Conservation (phyloP, 2,797 vertebrate genomes). For the Pogoniulus pusillus region DNA sequence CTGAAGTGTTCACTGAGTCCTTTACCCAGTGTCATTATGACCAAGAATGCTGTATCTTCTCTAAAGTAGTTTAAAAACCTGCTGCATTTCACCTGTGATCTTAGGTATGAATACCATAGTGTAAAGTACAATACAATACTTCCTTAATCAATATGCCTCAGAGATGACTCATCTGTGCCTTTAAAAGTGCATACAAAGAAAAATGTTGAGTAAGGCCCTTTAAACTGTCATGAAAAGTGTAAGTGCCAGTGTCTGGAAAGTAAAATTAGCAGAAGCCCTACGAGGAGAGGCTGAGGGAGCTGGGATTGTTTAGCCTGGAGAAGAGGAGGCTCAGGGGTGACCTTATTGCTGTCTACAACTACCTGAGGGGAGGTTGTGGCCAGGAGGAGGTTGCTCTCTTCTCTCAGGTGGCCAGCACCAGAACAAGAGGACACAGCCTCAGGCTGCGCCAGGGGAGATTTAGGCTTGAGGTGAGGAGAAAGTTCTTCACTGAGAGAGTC, state of each 20-base stretch:
- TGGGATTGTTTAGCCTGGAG: no score
- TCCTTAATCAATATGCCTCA: neutral
- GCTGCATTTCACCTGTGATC: neutral
- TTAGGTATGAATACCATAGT: neutral
- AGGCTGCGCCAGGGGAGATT: no score
- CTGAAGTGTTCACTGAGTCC: neutral
- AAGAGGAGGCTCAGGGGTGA: no score
- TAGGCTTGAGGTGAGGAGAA: no score
- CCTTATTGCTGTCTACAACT: no score
- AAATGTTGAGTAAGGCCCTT: neutral
- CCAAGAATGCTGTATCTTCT: neutral
- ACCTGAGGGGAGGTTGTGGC: no score
- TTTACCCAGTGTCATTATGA: neutral
- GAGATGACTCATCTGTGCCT: neutral
- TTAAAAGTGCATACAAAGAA: neutral
- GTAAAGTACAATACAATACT: neutral
- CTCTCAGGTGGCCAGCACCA: no score
- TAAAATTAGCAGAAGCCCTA: neutral
- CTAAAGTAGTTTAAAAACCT: neutral
- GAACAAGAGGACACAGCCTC: no score
- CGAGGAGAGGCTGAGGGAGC: no score
- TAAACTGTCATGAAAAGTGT: neutral
- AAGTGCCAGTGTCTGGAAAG: neutral
- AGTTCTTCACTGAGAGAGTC: no score
- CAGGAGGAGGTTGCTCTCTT: no score